phyloP scores from a whole-genome alignment of 2,888 invertebrate species.

The Leucoma salicis region DNA sequence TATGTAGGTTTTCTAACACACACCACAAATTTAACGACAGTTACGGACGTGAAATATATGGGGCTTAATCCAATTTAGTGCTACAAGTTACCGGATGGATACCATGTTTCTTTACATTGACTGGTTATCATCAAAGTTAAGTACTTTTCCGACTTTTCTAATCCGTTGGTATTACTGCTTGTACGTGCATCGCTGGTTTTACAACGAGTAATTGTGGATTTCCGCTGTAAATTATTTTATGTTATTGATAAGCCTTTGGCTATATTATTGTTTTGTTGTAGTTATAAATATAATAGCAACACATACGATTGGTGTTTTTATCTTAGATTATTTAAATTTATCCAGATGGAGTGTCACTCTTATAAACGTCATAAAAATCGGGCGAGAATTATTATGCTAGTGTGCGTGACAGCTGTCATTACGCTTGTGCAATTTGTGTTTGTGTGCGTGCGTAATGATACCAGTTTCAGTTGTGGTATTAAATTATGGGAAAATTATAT shows the following conservation, averaged over 20 bases:
- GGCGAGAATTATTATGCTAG: too few relatives aligned
- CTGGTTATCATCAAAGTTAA: not conserved
- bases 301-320: too few relatives aligned
- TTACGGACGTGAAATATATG: constrained; percentile 45
- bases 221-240: not conserved
- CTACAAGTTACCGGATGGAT: constrained; percentile 46
- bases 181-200: not conserved
- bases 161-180: not conserved
- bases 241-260: not conserved
- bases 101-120: constrained; percentile 26
- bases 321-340: not conserved
- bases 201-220: not conserved
- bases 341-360: too few relatives aligned
- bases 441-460: too few relatives aligned
- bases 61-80: constrained; percentile 43
- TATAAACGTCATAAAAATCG: too few relatives aligned
- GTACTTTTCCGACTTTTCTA: constrained; percentile 47
- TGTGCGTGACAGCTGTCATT: too few relatives aligned
- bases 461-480: too few relatives aligned
- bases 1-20: constrained; percentile 61
- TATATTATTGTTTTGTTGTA: not conserved
- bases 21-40: constrained; percentile 50
- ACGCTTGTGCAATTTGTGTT: too few relatives aligned
- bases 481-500: too few relatives aligned
- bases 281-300: not conserved